A percentile compares a stretch with the other conserved stretches of the same genome.
Evolutionary conservation across 1,140 invertebrate genomes (phyloP).

Genomic region (Drosophila bifasciata): DNA sequence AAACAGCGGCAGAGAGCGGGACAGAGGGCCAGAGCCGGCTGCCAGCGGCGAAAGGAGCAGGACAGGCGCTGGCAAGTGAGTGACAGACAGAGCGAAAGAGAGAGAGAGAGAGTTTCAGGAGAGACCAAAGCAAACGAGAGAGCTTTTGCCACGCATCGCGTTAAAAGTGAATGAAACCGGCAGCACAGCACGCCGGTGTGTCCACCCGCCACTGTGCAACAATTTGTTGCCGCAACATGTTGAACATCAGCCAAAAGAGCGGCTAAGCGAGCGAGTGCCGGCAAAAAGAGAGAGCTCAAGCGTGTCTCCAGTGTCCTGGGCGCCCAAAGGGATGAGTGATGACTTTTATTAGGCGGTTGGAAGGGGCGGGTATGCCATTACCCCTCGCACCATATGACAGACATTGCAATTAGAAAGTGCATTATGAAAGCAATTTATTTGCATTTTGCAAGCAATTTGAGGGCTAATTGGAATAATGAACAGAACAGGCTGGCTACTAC

Average conservation of each 20-base stretch:
- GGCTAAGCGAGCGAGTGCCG: background rate
- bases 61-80: too few species aligned
- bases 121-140: slow-evolving; percentile 1
- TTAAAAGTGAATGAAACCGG: slow-evolving; percentile 66
- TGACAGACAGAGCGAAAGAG: background rate
- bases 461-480: slow-evolving; percentile 16
- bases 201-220: slow-evolving; percentile 59
- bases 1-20: too few species aligned
- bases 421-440: slow-evolving; percentile 33
- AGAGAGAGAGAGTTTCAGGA: slow-evolving; percentile 42
- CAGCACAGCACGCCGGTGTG: slow-evolving; percentile 10
- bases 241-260: slow-evolving; percentile 4
- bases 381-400: background rate
- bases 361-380: too few species aligned
- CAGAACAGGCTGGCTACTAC: too few species aligned
- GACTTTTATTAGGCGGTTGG: too few species aligned
- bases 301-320: slow-evolving; percentile 8
- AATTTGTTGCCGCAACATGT: slow-evolving; percentile 70
- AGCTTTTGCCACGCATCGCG: slow-evolving; percentile 22
- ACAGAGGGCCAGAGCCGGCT: too few species aligned
- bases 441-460: slow-evolving; percentile 19
- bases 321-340: background rate
- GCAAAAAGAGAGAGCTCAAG: slow-evolving; percentile 2
- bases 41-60: too few species aligned
- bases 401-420: slow-evolving; percentile 25